These are phyloP conservation scores for Apocrypta bakeri DNA, from an alignment of 1,140 invertebrate species.

Conservation along the genomic window DNA sequence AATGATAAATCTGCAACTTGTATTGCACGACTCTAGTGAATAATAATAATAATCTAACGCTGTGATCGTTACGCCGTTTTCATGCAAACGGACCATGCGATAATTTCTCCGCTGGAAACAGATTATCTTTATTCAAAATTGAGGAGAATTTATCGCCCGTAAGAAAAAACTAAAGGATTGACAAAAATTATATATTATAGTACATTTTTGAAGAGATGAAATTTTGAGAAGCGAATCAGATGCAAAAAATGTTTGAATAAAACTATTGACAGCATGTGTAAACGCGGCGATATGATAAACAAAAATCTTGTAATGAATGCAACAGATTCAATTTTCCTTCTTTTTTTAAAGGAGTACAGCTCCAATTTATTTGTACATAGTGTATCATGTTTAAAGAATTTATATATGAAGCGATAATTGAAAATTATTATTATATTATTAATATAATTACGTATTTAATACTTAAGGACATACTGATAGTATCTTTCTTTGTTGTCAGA, in stretches of 20 bases:
- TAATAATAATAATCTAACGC: slow-evolving; percentile 64
- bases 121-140: slow-evolving; percentile 46
- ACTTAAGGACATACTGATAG: slow-evolving; percentile 60
- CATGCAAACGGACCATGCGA: slow-evolving; percentile 53
- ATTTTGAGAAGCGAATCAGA: slow-evolving; percentile 40
- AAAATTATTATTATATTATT: slow-evolving; percentile 65
- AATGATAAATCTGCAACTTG: slow-evolving; percentile 55
- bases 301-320: slow-evolving; percentile 37
- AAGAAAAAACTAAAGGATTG: slow-evolving; percentile 33
- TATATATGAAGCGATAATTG: slow-evolving; percentile 59
- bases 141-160: slow-evolving; percentile 42
- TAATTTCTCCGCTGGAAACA: slow-evolving; percentile 48
- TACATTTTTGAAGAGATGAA: slow-evolving; percentile 43
- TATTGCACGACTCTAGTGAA: slow-evolving; percentile 55
- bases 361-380: slow-evolving; percentile 69
- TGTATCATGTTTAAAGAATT: slow-evolving; percentile 68
- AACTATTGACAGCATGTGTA: slow-evolving; percentile 37
- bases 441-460: slow-evolving; percentile 68
- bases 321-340: slow-evolving; percentile 37
- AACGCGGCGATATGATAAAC: slow-evolving; percentile 35
- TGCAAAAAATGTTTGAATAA: slow-evolving; percentile 34
- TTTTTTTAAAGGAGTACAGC: slow-evolving; percentile 55
- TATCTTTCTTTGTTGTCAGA: slow-evolving; percentile 61
- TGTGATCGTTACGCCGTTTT: slow-evolving; percentile 65
- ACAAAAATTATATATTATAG: slow-evolving; percentile 48